Evolutionary conservation across 64 coral and sea anemone genomes (phyloP), one percentile per base, ranked within the genome.

Genomic region (Porites australiensis): DNA sequence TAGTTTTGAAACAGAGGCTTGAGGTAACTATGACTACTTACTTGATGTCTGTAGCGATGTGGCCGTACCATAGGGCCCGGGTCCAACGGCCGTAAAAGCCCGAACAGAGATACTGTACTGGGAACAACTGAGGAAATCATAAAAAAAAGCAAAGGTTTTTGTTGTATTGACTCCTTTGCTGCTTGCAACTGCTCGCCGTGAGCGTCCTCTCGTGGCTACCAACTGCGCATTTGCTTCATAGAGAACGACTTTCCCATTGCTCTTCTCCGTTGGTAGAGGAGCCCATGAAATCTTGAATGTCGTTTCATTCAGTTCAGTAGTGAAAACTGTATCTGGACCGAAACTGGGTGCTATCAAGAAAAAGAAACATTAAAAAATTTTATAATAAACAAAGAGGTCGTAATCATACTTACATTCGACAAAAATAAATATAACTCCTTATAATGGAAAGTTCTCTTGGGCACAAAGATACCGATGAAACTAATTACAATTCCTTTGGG

Each of bases 281-380:
- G 62, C 45, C 81, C 81, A 84, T 18, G 81, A 84, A 63, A 84
- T 84, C 45, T 84, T 84, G 10, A 23, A 84, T 18, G 81, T 84
- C 18, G 45, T 84, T 19, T 68, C 9, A 21, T 21, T 53, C 15
- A 84, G 5, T 10, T 84, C 15, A 13, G 27, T 1, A 11, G 19
- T 9, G 8, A 14, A 50, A 19, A 84, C 6, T 7, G 13, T 84
- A 2, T 66, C 45, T 51, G 81, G 81, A 68, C 45, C 62, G 16
- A 12, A 44, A 12, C 16, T 50, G 44, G 81, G 81, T 67, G 13
- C 81, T 84, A 9, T 6, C 8, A 20, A 49, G 27, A 37, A 16
- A 4, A 16, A 49, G 15, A 18, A 8, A 47, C 13, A 13, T 45
- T 13, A 0, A 18, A 44, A 45, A 0, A 47, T 13, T 47, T 15